Conservation (phyloP, 2,113 vertebrate genomes). For the Nibea coibor region DNA sequence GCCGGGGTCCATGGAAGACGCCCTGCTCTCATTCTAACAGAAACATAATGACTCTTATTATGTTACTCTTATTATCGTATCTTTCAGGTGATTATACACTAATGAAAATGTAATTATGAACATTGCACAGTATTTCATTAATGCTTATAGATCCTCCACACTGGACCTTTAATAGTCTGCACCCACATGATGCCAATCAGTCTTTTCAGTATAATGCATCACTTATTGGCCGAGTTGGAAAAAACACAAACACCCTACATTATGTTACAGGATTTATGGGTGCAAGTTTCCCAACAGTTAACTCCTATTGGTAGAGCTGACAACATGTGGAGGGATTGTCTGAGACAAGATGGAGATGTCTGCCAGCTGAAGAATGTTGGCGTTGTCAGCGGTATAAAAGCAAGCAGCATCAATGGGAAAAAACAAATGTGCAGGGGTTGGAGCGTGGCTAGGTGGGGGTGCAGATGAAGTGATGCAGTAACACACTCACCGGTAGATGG, state of each 20-base stretch:
- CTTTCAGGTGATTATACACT: too few species aligned
- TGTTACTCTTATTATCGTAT: too few species aligned
- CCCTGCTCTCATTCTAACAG: too few species aligned
- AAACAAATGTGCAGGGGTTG: not conserved
- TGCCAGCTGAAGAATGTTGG: not conserved
- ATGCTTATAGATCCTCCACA: too few species aligned
- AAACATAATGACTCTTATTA: too few species aligned
- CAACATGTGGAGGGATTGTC: not conserved
- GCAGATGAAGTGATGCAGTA: not conserved
- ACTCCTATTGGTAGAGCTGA: not conserved
- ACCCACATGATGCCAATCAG: too few species aligned
- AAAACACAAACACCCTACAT: not conserved
- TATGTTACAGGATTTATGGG: not conserved
- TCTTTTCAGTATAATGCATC: too few species aligned
- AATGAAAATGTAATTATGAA: too few species aligned
- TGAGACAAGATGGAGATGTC: not conserved
- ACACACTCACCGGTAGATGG: slow-evolving; percentile 87
- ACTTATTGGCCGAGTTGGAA: not conserved
- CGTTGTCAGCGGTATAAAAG: not conserved
- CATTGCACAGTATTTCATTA: too few species aligned
- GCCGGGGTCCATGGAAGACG: too few species aligned
- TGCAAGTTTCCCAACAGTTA: not conserved
- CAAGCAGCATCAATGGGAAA: not conserved
- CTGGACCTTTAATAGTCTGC: too few species aligned
- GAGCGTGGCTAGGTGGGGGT: too few species aligned